phyloP scores from a whole-genome alignment of 2,888 invertebrate species.

The Leptarthrus brevirostris region DNA sequence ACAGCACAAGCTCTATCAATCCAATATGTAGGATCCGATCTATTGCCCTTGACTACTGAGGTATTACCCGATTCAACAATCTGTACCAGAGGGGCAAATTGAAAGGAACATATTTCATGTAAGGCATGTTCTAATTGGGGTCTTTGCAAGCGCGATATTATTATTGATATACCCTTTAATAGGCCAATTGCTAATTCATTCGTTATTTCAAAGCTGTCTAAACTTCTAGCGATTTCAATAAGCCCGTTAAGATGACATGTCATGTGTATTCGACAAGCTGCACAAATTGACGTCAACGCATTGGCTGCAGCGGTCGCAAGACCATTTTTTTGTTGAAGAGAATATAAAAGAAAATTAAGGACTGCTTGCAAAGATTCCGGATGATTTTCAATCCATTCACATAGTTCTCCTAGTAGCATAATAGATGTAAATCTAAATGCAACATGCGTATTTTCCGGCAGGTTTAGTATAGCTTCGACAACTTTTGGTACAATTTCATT shows the following conservation, averaged over 20 bases:
- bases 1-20: constrained; percentile 91
- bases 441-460: constrained; percentile 85
- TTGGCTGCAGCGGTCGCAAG: constrained; percentile 84
- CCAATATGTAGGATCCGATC: constrained; percentile 88
- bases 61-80: constrained; percentile 70
- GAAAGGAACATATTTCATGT: constrained; percentile 82
- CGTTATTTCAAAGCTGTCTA: constrained; percentile 78
- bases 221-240: constrained; percentile 78
- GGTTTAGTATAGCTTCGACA: constrained; percentile 87
- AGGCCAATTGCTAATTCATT: constrained; percentile 81
- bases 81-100: constrained; percentile 74
- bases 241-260: constrained; percentile 78
- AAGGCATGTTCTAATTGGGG: constrained; percentile 75
- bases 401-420: constrained; percentile 86
- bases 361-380: constrained; percentile 83
- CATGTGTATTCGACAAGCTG: constrained; percentile 83
- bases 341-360: constrained; percentile 81
- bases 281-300: constrained; percentile 87
- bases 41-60: constrained; percentile 71
- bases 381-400: constrained; percentile 95
- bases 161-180: constrained; percentile 74
- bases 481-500: constrained; percentile 93
- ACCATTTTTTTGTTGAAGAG: constrained; percentile 76
- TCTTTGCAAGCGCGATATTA: constrained; percentile 69
- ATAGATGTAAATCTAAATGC: constrained; percentile 92